A percentile compares a stretch with the other conserved stretches of the same genome.
Evolutionary conservation across 2,888 invertebrate species (phyloP).

Genomic region (Leptarthrus brevirostris): DNA sequence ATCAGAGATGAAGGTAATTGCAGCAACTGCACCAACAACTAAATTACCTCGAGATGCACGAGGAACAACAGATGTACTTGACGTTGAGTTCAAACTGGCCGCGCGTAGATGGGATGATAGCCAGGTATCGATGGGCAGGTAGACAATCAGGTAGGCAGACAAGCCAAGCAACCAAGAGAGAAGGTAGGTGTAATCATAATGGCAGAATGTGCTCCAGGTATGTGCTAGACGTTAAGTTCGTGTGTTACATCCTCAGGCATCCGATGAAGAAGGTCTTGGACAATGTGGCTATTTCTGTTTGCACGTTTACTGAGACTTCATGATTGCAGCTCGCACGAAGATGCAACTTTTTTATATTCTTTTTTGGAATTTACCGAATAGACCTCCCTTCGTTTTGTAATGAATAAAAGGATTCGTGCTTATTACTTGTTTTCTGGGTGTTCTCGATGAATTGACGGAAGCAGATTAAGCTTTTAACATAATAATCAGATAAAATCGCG

Average conservation of each 20-base stretch:
- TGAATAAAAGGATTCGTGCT: conserved; percentile 4
- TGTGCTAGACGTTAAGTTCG: conserved; percentile 15
- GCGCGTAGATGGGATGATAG: conserved; percentile 26
- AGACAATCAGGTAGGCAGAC: conserved; percentile 5
- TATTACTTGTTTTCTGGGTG: conserved; percentile 10
- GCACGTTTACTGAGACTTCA: conserved; percentile 28
- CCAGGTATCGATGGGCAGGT: conserved; percentile 25
- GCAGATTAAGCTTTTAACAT: conserved; percentile 26
- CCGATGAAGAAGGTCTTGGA: background rate
- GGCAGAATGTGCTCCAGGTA: conserved; percentile 9
- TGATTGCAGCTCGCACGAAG: conserved; percentile 23
- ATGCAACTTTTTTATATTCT: background rate
- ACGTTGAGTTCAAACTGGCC: background rate
- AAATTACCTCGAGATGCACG: conserved; percentile 27
- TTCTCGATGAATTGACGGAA: background rate
- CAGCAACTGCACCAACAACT: conserved; percentile 37
- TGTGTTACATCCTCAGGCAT: conserved; percentile 1
- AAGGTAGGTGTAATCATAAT: conserved; percentile 41
- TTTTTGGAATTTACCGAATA: background rate
- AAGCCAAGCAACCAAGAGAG: background rate
- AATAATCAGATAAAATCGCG: no score
- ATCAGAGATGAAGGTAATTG: conserved; percentile 37
- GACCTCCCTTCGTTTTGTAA: conserved; percentile 1
- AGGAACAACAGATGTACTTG: conserved; percentile 27
- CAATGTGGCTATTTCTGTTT: conserved; percentile 36